Conservation (phyloP, 2,797 vertebrate genomes). For the Holocentrus rufus region DNA sequence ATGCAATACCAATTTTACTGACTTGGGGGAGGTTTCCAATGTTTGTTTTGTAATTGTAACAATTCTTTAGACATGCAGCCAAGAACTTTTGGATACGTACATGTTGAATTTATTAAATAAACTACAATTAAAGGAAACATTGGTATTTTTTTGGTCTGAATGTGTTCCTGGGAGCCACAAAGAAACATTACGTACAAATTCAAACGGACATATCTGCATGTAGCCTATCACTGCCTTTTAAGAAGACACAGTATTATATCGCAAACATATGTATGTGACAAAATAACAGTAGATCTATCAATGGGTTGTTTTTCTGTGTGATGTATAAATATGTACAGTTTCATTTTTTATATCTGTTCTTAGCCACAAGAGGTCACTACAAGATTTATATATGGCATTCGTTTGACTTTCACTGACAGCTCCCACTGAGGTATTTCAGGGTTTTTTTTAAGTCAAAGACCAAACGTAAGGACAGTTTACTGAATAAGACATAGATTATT, state of each 20-base stretch:
- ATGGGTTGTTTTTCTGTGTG: background rate
- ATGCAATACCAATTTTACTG: constrained; percentile 56
- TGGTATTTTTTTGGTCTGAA: background rate
- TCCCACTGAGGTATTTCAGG: background rate
- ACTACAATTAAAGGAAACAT: constrained; percentile 33
- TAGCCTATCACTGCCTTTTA: background rate
- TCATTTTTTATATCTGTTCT: background rate
- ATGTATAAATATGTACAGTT: background rate
- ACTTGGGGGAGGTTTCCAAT: constrained; percentile 29
- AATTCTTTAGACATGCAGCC: constrained; percentile 25
- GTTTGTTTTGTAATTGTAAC: constrained; percentile 54
- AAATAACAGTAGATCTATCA: too few relatives aligned
- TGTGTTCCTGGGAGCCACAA: constrained; percentile 23
- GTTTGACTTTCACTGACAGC: background rate
- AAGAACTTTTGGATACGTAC: constrained; percentile 42
- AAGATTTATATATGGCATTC: constrained; percentile 11
- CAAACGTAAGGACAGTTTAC: background rate
- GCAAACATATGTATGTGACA: too few relatives aligned
- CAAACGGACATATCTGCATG: background rate
- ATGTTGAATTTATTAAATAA: constrained; percentile 62
- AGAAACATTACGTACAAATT: constrained; percentile 2
- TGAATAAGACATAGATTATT: constrained; percentile 7
- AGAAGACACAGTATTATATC: too few relatives aligned
- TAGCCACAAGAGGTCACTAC: constrained; percentile 71
- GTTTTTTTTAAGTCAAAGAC: background rate